Conservation (phyloP, 2,113 vertebrate species). For the Bombycilla garrulus region DNA sequence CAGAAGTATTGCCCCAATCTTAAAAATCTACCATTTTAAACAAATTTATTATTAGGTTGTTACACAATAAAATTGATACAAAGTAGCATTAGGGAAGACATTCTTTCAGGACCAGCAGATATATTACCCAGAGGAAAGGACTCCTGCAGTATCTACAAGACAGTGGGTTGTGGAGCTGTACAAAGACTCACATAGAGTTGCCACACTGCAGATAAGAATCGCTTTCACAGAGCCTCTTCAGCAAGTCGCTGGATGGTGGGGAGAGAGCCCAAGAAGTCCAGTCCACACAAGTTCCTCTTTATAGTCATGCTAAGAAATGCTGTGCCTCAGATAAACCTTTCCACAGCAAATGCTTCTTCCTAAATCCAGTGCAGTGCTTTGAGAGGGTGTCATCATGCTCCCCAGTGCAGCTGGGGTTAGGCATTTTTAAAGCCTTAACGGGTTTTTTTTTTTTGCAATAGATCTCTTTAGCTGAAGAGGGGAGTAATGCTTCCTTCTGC, state of each 20-base stretch:
- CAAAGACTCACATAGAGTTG: background rate
- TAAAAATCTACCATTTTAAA: background rate
- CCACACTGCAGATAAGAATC: conserved; percentile 34
- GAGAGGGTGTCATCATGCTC: background rate
- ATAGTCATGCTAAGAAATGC: background rate
- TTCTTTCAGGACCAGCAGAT: background rate
- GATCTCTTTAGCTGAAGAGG: background rate
- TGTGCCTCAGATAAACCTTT: background rate
- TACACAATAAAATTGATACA: background rate
- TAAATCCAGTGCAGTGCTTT: background rate
- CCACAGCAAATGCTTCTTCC: conserved; percentile 5
- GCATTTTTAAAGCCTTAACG: background rate
- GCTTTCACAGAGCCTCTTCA: conserved; percentile 25
- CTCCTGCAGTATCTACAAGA: background rate
- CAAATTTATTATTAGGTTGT: background rate
- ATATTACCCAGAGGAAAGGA: background rate
- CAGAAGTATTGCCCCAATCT: background rate
- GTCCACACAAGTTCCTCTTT: conserved; percentile 33
- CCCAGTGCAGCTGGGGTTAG: background rate
- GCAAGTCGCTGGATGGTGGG: background rate
- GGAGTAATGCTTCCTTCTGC: background rate
- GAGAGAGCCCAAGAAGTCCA: background rate
- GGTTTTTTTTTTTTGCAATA: background rate
- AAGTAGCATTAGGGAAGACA: background rate
- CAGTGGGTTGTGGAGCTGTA: background rate